Conservation (phyloP, 2,797 vertebrate species). For the Gorsachius magnificus region DNA sequence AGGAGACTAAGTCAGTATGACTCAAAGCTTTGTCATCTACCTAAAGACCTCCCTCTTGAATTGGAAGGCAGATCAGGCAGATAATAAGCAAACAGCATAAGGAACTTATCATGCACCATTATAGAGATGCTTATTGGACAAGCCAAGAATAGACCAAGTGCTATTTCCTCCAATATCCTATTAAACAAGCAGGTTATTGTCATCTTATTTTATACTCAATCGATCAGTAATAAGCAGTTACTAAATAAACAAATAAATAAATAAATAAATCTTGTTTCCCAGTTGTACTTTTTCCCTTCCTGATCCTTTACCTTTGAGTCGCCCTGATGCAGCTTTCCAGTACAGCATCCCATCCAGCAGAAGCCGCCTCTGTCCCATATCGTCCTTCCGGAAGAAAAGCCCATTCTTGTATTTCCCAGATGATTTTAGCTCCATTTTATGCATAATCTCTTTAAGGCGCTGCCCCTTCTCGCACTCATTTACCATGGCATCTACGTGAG, state of each 20-base stretch:
- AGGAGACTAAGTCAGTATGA: slow-evolving; percentile 27
- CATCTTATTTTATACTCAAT: slow-evolving; percentile 23
- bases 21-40: slow-evolving; percentile 52
- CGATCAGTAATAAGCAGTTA: slow-evolving; percentile 30
- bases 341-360: slow-evolving; percentile 85
- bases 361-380: slow-evolving; percentile 82
- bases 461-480: slow-evolving; percentile 86
- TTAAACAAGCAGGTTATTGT: slow-evolving; percentile 35
- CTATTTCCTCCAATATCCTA: slow-evolving; percentile 50
- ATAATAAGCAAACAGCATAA: slow-evolving; percentile 50
- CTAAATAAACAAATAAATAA: neutral
- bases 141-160: slow-evolving; percentile 64
- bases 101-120: slow-evolving; percentile 10
- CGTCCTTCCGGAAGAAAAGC: slow-evolving; percentile 86
- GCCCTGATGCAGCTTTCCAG: slow-evolving; percentile 92
- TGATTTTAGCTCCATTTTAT: slow-evolving; percentile 88
- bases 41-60: slow-evolving; percentile 48
- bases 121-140: slow-evolving; percentile 51
- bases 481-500: slow-evolving; percentile 86
- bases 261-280: neutral
- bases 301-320: slow-evolving; percentile 87
- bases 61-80: slow-evolving; percentile 19
- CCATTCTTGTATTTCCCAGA: slow-evolving; percentile 89
- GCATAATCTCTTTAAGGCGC: slow-evolving; percentile 88
- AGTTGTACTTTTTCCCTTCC: neutral